Evolutionary conservation across 2,888 invertebrate species (phyloP), one percentile per base, ranked within the genome.

Genomic region (Tetramorium bicarinatum): DNA sequence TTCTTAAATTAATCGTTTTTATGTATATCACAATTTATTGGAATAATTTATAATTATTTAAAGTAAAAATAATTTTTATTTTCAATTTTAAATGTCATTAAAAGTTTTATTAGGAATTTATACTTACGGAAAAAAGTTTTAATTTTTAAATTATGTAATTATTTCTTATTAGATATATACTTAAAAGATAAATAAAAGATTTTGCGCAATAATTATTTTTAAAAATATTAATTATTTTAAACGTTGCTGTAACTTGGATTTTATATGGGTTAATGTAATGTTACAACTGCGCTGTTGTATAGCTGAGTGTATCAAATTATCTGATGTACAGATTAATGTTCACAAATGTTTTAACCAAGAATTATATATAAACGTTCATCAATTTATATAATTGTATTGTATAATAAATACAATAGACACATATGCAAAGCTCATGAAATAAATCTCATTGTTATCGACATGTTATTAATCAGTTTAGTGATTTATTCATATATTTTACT

Each of bases 1-100:
- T 15, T 66, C 25, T 8, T 64, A 41, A 64, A 66, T 44, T 44
- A 44, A 66, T 44, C 3, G 0, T 66, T 66, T 66, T 66, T 41
- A 41, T 21, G 21, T 41, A 66, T 25, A 4, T 25, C 1, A 34
- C 15, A 4, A 15, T 8, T 66, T 15, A 66, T 66, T 66, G 3
- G 1, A 66, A 21, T 44, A 66, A 44, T 44, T 44, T 6, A 47
- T 15, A 47, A 47, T 47, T 6, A 41, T 44, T 66, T 25, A 44
- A 0, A 21, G 9, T 7, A 44, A 21, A 64, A 41, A 64, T 64
- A 41, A 34, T 34, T 34, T 34, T 34, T 34, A 34, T 34, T 34
- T 34, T 4, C 29, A 34, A 34, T 34, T 34, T 34, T 34, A 34
- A 34, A 44, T 64, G 44, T 64, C 3, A 64, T 44, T 3, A 25